Evolutionary conservation across 2,113 vertebrate species (phyloP), one percentile per base, ranked within the genome.

Genomic region (Chrysochloris asiatica): DNA sequence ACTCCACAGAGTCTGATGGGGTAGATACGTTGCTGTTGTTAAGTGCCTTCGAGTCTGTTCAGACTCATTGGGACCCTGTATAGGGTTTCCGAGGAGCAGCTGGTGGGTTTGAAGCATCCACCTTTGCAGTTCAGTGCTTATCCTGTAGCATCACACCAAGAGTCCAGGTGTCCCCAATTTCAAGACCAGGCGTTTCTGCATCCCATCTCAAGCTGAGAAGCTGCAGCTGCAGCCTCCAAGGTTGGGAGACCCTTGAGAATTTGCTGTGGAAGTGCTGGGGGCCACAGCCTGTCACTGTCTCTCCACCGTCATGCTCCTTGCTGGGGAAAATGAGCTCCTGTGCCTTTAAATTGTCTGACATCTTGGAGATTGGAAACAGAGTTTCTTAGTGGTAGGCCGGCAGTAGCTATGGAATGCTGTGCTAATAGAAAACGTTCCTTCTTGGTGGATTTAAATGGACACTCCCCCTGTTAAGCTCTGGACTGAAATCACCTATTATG

Each of bases 401-500:
- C 82, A 94, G 96, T 90, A 94, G 94, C 86, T 56, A 0, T 11
- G 96, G 91, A 96, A 97, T 78, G 94, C 38, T 69, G 91, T 54
- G 83, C 88, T 93, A 73, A 90, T 92, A 79, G 41, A 95, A 94
- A 97, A 95, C 80, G 85, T 69, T 90, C 36, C 1, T 50, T 87
- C 80, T 88, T 52, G 10, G 48, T 75, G 86, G 84, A 94, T 48
- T 88, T 76, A 90, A 79, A 69, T 14, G 48, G 93, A 76, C 94
- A 75, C 90, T 79, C 93, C 88, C 67, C 71, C 77, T 45, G 92
- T 81, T 78, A 86, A 86, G 91, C 94, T 94, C 47, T 6, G 80
- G 86, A 96, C 89, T 63, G 28, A 96, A 95, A 94, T 96, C 83
- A 93, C 97, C 97, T 98, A 97, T 97, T 97, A 98, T 92, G 97